Evolutionary conservation across 2,113 vertebrate species (phyloP), one percentile per base, ranked within the genome.

Genomic region (Crotalus tigris): DNA sequence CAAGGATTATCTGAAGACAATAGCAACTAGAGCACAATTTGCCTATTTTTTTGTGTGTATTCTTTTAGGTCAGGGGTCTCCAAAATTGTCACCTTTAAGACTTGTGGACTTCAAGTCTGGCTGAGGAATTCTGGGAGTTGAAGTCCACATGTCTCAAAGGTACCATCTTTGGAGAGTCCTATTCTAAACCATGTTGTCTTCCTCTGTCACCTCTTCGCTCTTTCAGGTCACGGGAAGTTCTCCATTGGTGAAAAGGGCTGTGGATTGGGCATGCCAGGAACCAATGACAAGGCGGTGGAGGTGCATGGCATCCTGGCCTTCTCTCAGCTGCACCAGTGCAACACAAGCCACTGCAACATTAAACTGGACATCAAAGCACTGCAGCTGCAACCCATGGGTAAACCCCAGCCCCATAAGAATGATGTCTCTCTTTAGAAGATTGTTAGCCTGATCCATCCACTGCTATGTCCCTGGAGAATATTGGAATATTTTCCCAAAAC

Each of bases 231-330:
- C 7, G 97, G 97, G 57, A 96, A 97, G 21, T 96, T 97, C 95
- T 94, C 95, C 0, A 39, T 97, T 91, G 96, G 95, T 0, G 95
- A 97, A n/a, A 93, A 96, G 33, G 96, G 97, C 85, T 97, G 97
- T 8, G 96, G 96, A 0, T 93, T 95, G 2, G 97, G 97, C 51
- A 87, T 96, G 6, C 44, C 94, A 0, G 97, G 97, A 21, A 97
- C 96, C 91, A 97, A 97, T 15, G 97, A 97, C 93, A 96, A 96
- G 57, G 96, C 96, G 0, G 95, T 97, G 93, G 97, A 96, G 51
- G 92, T 97, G 1, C 69, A 95, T 3, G 97, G 97, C 85, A 91
- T 97, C 3, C 13, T 97, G 51, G 97, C 96, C 54, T 97, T 97
- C 95, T 92, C 96, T 57, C 97, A 97, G 93, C 93, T 97, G 75